phyloP scores from a whole-genome alignment of 2,113 vertebrate species.

The Epinephelus fuscoguttatus region DNA sequence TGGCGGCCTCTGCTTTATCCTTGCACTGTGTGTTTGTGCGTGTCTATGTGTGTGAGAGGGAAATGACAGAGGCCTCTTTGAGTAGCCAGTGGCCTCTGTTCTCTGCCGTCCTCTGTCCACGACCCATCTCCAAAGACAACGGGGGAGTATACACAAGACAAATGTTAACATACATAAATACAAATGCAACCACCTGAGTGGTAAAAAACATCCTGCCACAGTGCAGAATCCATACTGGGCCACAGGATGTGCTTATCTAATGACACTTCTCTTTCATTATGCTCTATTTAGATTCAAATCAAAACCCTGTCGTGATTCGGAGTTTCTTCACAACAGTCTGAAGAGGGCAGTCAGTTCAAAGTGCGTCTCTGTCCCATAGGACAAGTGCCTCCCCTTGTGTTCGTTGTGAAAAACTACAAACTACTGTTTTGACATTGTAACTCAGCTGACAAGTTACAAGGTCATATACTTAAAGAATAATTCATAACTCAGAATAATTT shows the following conservation, averaged over 20 bases:
- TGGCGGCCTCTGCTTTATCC: conserved; percentile 65
- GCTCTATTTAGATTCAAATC: background rate
- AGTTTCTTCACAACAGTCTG: background rate
- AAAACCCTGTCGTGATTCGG: background rate
- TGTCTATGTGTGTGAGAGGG: conserved; percentile 29
- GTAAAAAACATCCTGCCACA: background rate
- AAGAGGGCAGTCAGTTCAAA: background rate
- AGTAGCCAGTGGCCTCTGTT: conserved; percentile 47
- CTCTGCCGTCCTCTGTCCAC: conserved; percentile 45
- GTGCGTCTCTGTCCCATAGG: conserved; percentile 44
- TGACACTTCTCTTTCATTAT: background rate
- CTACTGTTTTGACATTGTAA: too few relatives aligned
- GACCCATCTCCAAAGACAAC: conserved; percentile 32
- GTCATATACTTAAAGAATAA: background rate
- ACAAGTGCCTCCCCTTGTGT: conserved; percentile 77
- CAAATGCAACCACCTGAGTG: conserved; percentile 4
- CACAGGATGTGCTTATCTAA: background rate
- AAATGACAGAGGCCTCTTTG: conserved; percentile 61
- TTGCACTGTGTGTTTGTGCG: conserved; percentile 32
- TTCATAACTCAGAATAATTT: background rate
- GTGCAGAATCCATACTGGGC: background rate
- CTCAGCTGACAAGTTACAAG: background rate
- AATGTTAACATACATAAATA: background rate
- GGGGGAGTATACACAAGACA: background rate
- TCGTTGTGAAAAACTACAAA: conserved; percentile 41